Base-by-base conservation (phyloP, 2,113 vertebrate genomes). In the Gopherus evgoodei region DNA sequence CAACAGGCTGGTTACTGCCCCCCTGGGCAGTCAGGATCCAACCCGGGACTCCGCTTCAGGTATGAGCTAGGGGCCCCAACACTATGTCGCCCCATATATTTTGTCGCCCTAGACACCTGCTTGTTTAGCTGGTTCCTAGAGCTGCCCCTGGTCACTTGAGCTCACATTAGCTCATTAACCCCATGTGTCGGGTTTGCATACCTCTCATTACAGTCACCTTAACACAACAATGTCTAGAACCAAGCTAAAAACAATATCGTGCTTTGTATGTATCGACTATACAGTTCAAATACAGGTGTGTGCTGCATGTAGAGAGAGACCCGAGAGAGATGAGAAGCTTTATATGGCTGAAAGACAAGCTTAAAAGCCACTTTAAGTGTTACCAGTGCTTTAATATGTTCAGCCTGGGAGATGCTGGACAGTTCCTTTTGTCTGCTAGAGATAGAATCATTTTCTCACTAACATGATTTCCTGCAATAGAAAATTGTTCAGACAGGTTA, bases 321-420 rank as follows among this genome's bases (percentile, higher is more conserved):
- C 29, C 5, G 16, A 50, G 25, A 87, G 76, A 91, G 49, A 84
- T n/a, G 3, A 78, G 69, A 88, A 44, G 13, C 6, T 90, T 81
- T 93, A 86, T 92, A 83, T 79, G 47, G 44, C 3, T 38, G 56
- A 91, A 94, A 52, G 24, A 44, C 81, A 94, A 86, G 10, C 44
- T 44, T 81, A 72, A 83, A 76, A 90, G 49, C 4, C 82, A 56
- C 50, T 91, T 69, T 35, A 75, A n/a, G 24, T 90, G 79, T 88
- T 76, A 76, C 69, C 57, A 59, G 2, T 5, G 19, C 42, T 87
- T 91, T 47, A 69, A 79, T 5, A 49, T 10, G 4, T 95, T 97
- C 95, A 97, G 95, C 93, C 89, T 3, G 19, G 69, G 44, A 94
- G 92, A 91, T 62, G 95, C 96, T 97, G 95, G 96, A 97, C 96